Evolutionary conservation across 1,140 invertebrate genomes (phyloP), one percentile per base, ranked within the genome.

Genomic region (Leptinotarsa lineolata): DNA sequence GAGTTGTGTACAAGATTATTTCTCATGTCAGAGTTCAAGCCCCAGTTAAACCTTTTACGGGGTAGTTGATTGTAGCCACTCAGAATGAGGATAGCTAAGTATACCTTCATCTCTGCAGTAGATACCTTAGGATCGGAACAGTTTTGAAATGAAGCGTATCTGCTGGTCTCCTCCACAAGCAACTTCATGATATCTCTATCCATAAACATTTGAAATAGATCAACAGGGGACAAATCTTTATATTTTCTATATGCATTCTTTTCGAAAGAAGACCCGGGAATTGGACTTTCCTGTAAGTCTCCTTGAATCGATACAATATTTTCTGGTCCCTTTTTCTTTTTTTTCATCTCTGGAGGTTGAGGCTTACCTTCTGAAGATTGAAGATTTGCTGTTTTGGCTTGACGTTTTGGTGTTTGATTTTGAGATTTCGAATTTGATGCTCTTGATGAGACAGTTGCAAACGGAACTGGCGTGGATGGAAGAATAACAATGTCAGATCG

Each of bases 1-100:
- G 74, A 72, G 64, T 79, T 75, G 45, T 64, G 58, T 63, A 82
- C 77, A 63, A 80, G 60, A 74, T 68, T 59, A 72, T 83, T 81
- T 68, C 77, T 77, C 74, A 81, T 72, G 72, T 82, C 82, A 75
- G 79, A 79, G 76, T 79, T 78, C 45, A 76, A 74, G 72, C 78
- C 78, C 82, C 81, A 83, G 70, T 83, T 82, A 72, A 72, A n/a
- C n/a, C n/a, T n/a, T 77, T 82, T 78, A 67, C 68, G 73, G 75
- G 70, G 74, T 82, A 79, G 69, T 46, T 46, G 45, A 46, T 46
- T 46, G 13, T 84, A 84, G 58, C 80, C 82, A 66, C 76, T 74
- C 60, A 82, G 65, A 74, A 83, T 80, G 69, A 83, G 75, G 73
- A 83, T 78, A 61, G 76, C 80, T 77, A 75, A 74, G 78, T 76